phyloP scores from a whole-genome alignment of 2,888 invertebrate species.

The Ectobius pallidus region DNA sequence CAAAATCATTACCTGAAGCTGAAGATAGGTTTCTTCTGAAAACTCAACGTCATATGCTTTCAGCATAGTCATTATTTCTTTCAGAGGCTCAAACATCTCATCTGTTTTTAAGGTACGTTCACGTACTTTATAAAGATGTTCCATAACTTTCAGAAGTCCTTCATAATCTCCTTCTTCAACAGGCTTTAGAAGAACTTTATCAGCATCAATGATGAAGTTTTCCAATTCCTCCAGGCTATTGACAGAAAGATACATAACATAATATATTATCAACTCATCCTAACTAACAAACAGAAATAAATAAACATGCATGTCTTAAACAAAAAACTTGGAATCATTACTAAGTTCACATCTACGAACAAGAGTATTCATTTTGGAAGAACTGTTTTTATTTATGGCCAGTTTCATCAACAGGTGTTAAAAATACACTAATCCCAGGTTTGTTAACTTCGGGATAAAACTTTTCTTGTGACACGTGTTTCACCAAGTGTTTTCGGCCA shows the following conservation, averaged over 20 bases:
- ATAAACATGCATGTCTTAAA: no score
- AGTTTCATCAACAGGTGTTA: no score
- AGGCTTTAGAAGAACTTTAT: conserved; percentile 71
- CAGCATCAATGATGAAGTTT: conserved; percentile 77
- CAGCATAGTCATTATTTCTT: conserved; percentile 84
- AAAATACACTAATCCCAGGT: no score
- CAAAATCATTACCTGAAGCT: conserved; percentile 36
- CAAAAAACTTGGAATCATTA: no score
- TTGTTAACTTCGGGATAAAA: no score
- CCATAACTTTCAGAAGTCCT: conserved; percentile 81
- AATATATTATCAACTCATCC: neutral
- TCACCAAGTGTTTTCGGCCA: no score
- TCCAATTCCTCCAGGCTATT: conserved; percentile 65
- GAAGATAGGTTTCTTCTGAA: conserved; percentile 64
- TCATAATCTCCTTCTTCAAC: conserved; percentile 86
- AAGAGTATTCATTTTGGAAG: no score
- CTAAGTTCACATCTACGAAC: no score
- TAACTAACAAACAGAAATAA: neutral
- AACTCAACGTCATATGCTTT: conserved; percentile 87
- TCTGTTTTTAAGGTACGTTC: conserved; percentile 82
- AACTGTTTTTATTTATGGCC: no score
- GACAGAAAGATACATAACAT: conserved; percentile 1
- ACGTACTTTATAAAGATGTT: conserved; percentile 76
- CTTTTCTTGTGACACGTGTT: no score
- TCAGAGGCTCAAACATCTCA: conserved; percentile 87